phyloP scores from a whole-genome alignment of 2,113 vertebrate genomes.

The Pseudonaja textilis region DNA sequence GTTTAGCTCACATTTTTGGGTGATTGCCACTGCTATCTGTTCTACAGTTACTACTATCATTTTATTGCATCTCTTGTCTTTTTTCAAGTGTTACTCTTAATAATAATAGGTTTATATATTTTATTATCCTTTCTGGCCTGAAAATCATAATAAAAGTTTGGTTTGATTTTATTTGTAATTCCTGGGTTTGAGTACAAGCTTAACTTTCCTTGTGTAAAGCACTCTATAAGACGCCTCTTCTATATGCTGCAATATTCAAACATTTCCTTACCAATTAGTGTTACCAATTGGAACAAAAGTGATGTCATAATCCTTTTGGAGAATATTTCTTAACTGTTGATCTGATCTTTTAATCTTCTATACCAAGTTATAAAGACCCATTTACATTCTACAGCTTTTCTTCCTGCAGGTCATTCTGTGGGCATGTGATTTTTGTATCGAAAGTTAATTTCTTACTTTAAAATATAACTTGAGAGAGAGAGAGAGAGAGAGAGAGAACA shows the following conservation, averaged over 20 bases:
- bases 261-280: background rate
- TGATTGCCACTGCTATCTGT: background rate
- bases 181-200: background rate
- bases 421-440: background rate
- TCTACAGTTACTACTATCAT: background rate
- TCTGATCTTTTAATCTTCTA: background rate
- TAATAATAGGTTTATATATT: background rate
- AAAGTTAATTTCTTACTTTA: background rate
- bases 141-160: background rate
- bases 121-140: background rate
- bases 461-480: background rate
- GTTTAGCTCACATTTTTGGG: background rate
- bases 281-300: background rate
- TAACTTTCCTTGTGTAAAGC: background rate
- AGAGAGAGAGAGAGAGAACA: too few relatives aligned
- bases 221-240: background rate
- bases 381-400: background rate
- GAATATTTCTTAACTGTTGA: background rate
- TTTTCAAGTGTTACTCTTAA: background rate
- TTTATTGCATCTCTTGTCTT: background rate
- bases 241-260: background rate
- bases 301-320: background rate
- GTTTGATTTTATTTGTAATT: background rate
- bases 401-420: background rate
- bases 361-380: background rate